Percentiles rank a stretch among this genome's conserved stretches.
Conservation (phyloP, 2,888 invertebrate genomes). For the Andrena praecox region DNA sequence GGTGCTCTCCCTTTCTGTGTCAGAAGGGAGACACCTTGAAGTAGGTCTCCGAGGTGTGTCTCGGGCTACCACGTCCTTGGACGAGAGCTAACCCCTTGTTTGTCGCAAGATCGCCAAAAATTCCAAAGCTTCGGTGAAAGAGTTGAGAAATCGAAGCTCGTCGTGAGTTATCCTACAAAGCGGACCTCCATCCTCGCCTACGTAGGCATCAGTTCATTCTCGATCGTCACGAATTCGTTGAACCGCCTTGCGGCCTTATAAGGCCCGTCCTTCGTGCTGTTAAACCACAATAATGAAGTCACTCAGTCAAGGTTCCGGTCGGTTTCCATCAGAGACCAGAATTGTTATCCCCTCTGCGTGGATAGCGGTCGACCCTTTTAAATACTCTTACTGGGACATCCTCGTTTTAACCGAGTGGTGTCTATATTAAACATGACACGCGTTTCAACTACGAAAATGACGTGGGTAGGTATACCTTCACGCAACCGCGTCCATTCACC, state of each 20-base stretch:
- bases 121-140: not conserved
- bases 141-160: not conserved
- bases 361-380: conserved; percentile 1
- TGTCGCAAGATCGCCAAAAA: not conserved
- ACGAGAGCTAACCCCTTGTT: not conserved
- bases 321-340: conserved; percentile 64
- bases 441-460: not conserved
- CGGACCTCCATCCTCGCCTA: not conserved
- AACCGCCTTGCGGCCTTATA: conserved; percentile 69
- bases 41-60: conserved; percentile 37
- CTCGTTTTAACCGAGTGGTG: not conserved
- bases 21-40: conserved; percentile 35
- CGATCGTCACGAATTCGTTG: conserved; percentile 60
- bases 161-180: not conserved
- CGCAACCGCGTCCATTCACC: not conserved
- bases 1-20: not conserved
- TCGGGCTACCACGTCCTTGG: not conserved
- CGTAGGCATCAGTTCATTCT: conserved; percentile 40
- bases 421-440: not conserved
- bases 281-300: conserved; percentile 77
- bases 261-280: conserved; percentile 73
- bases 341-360: conserved; percentile 45
- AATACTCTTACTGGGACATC: not conserved
- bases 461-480: not conserved
- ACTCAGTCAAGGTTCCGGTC: conserved; percentile 78